A percentile compares a stretch with the other conserved stretches of the same genome.
Conservation (phyloP, 2,113 vertebrate species). For the Hippocampus barbouri region DNA sequence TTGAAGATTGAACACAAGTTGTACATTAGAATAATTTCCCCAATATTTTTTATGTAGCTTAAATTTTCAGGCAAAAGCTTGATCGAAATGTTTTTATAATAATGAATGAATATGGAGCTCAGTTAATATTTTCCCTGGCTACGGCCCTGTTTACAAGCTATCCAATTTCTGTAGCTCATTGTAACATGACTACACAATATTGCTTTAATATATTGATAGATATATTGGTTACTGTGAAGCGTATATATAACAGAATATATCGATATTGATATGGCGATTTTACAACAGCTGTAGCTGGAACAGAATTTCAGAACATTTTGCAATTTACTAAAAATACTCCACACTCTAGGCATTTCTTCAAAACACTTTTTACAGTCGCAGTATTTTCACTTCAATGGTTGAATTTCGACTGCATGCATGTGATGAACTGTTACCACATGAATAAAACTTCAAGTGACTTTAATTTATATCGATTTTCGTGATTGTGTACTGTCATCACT, state of each 20-base stretch:
- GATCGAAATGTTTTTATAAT: too few species aligned
- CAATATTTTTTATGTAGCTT: too few species aligned
- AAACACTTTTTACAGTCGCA: not conserved
- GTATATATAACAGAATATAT: too few species aligned
- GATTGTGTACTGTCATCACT: not conserved
- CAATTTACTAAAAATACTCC: not conserved
- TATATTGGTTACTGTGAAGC: not conserved
- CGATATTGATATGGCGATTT: too few species aligned
- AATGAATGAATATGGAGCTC: too few species aligned
- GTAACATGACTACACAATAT: not conserved
- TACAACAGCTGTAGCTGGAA: too few species aligned
- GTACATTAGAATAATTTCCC: too few species aligned
- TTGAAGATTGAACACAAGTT: too few species aligned
- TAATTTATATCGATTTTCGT: too few species aligned
- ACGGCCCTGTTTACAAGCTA: not conserved
- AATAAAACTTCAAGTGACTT: not conserved
- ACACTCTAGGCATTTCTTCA: not conserved
- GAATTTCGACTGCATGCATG: not conserved
- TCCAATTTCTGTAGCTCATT: not conserved
- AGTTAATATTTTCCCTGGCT: not conserved
- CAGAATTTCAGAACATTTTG: not conserved
- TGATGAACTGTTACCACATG: not conserved
- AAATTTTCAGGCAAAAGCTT: too few species aligned
- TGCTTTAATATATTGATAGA: not conserved
- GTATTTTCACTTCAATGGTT: not conserved